phyloP scores from a whole-genome alignment of 2,888 invertebrate genomes.

The Zeuzera pyrina region DNA sequence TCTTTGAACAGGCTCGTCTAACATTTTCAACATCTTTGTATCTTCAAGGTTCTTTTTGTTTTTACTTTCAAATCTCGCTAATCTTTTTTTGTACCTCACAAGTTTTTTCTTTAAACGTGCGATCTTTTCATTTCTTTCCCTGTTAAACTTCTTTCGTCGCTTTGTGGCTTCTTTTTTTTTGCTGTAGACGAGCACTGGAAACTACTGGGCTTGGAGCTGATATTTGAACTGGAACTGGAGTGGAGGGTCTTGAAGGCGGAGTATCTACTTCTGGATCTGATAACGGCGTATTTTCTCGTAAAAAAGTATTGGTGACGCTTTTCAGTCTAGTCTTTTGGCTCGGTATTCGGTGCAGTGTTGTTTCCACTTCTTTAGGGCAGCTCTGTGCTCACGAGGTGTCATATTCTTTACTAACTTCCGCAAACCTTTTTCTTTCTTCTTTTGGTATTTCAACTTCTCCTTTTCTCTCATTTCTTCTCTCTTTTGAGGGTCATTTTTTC shows the following conservation, averaged over 20 bases:
- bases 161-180: constrained; percentile 9
- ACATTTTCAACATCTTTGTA: constrained; percentile 17
- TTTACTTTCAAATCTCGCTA: constrained; percentile 14
- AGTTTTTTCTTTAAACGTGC: constrained; percentile 9
- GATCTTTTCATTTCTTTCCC: constrained; percentile 8
- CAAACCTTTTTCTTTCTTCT: constrained; percentile 14
- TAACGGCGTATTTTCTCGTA: constrained; percentile 12
- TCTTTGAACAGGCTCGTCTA: constrained; percentile 14
- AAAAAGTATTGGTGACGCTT: constrained; percentile 1
- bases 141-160: constrained; percentile 7
- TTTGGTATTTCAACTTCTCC: constrained; percentile 9
- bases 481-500: constrained; percentile 16
- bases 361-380: constrained; percentile 13
- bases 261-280: too few relatives aligned
- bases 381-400: too few relatives aligned
- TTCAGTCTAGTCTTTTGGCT: constrained; percentile 9
- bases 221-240: too few relatives aligned
- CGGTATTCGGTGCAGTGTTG: constrained; percentile 10
- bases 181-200: too few relatives aligned
- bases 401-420: constrained; percentile 6
- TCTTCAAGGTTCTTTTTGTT: constrained; percentile 14
- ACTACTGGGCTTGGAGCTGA: too few relatives aligned
- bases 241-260: too few relatives aligned
- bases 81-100: constrained; percentile 13
- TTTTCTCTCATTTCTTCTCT: constrained; percentile 13